Conservation (phyloP, 1,140 invertebrate genomes). For the Propsilocerus akamusi region DNA sequence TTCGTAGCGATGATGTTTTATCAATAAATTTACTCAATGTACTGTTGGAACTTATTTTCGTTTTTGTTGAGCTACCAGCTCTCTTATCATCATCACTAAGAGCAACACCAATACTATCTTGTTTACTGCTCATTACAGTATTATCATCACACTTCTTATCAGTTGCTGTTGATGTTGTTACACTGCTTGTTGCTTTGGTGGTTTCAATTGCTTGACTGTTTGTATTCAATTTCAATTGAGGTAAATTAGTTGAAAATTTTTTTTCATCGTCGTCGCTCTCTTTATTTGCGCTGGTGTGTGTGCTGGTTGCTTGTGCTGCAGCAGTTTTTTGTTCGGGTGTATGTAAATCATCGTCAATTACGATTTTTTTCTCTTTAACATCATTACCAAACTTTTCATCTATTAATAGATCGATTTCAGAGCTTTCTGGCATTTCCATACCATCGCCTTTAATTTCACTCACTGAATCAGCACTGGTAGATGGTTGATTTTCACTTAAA, state of each 20-base stretch:
- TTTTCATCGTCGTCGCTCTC: neutral
- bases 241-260: constrained; percentile 3
- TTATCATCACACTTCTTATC: constrained; percentile 1
- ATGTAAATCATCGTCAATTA: constrained; percentile 4
- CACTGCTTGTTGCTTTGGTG: neutral
- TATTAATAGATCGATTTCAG: neutral
- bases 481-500: neutral
- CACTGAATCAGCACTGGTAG: neutral
- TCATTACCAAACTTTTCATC: neutral
- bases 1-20: neutral
- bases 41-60: neutral
- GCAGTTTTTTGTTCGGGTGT: constrained; percentile 3
- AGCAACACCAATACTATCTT: constrained; percentile 1
- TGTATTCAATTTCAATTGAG: constrained; percentile 4
- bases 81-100: constrained; percentile 2
- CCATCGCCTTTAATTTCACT: neutral
- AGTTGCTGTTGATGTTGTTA: constrained; percentile 1
- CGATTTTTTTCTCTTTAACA: constrained; percentile 4
- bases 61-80: neutral
- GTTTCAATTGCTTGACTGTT: constrained; percentile 3
- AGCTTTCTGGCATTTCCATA: neutral
- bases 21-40: neutral
- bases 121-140: neutral
- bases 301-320: constrained; percentile 1
- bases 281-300: neutral